Evolutionary conservation across 2,888 invertebrate species (phyloP).

Genomic region (Toxonevra muliebris): DNA sequence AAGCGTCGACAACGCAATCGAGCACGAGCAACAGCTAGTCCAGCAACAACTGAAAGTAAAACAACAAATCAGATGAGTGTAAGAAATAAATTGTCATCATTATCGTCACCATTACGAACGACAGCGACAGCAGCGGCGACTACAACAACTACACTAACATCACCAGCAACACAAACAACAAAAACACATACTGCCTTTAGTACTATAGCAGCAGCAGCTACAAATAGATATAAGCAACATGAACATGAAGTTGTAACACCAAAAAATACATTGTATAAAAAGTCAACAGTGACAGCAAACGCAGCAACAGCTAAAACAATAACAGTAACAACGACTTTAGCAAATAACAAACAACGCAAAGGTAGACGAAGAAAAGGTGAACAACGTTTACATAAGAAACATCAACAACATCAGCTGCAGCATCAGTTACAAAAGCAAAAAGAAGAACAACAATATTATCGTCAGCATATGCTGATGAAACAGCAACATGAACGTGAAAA

Average conservation of each 20-base stretch:
- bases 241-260: background rate
- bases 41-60: slow-evolving; percentile 34
- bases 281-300: background rate
- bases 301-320: slow-evolving; percentile 37
- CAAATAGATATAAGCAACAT: slow-evolving; percentile 19
- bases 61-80: slow-evolving; percentile 45
- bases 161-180: slow-evolving; percentile 41
- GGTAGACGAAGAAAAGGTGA: slow-evolving; percentile 56
- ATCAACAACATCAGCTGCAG: slow-evolving; percentile 19
- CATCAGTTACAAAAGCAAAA: slow-evolving; percentile 18
- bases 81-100: background rate
- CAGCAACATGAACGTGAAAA: background rate
- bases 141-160: slow-evolving; percentile 36
- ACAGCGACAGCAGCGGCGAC: slow-evolving; percentile 32
- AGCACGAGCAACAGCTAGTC: slow-evolving; percentile 43
- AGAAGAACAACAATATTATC: slow-evolving; percentile 8
- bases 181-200: slow-evolving; percentile 28
- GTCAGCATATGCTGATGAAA: background rate
- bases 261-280: background rate
- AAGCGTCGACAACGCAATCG: slow-evolving; percentile 51
- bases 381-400: slow-evolving; percentile 39
- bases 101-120: slow-evolving; percentile 38
- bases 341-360: slow-evolving; percentile 53
- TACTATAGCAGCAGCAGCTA: slow-evolving; percentile 34
- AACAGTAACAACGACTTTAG: slow-evolving; percentile 45